A percentile compares a stretch with the other conserved stretches of the same genome.
Conservation (phyloP, 1,140 invertebrate species). For the Drosophila burlai region DNA sequence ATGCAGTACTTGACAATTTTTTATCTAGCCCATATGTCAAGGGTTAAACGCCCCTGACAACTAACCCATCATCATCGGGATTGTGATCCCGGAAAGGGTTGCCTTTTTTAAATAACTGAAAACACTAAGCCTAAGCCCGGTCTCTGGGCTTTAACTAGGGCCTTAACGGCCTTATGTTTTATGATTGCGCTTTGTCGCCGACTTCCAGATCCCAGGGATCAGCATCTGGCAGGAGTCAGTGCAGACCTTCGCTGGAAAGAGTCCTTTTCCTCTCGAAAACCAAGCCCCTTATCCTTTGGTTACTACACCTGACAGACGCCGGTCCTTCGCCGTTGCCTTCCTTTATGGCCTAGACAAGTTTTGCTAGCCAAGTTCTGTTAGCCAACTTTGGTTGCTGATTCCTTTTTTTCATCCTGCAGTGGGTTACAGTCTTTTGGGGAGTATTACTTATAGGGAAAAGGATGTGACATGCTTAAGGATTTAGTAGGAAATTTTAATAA, state of each 20-base stretch:
- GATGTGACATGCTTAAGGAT: neutral
- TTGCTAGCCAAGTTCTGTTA: slow-evolving; percentile 23
- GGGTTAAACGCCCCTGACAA: slow-evolving; percentile 55
- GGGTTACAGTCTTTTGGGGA: neutral
- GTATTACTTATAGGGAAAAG: neutral
- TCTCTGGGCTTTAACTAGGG: slow-evolving; percentile 40
- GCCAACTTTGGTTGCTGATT: slow-evolving; percentile 3
- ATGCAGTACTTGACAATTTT: slow-evolving; percentile 10
- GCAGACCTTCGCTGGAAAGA: neutral
- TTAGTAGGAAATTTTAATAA: no score
- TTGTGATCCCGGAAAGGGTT: slow-evolving; percentile 45
- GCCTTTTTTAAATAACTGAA: slow-evolving; percentile 1
- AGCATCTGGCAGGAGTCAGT: slow-evolving; percentile 22
- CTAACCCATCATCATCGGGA: slow-evolving; percentile 21
- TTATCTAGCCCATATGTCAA: slow-evolving; percentile 60
- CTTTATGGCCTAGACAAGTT: slow-evolving; percentile 19
- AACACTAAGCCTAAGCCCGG: slow-evolving; percentile 43
- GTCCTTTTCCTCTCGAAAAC: neutral
- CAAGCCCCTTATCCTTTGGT: neutral
- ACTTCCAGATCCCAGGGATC: slow-evolving; percentile 4
- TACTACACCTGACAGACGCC: slow-evolving; percentile 28
- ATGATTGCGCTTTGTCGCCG: slow-evolving; percentile 33
- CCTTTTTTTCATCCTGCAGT: slow-evolving; percentile 12
- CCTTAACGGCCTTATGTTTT: slow-evolving; percentile 67
- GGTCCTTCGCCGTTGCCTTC: neutral